Evolutionary conservation across 2,797 vertebrate species (phyloP), one percentile per base, ranked within the genome.

Genomic region (Dallia pectoralis): DNA sequence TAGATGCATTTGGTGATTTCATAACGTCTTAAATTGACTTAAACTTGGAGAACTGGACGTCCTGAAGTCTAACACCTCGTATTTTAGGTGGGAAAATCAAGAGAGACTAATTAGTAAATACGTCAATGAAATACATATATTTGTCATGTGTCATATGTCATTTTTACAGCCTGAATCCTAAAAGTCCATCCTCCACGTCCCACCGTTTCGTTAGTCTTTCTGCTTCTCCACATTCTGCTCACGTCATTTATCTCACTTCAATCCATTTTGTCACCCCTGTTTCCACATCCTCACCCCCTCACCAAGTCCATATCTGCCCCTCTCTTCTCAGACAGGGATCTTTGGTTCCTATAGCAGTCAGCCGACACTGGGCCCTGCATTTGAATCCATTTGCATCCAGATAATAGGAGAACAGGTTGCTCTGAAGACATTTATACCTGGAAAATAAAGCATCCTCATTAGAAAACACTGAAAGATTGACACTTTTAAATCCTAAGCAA

Each of bases 1-100:
- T 69, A 53, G 33, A 53, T 33, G 16, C 49, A 51, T 69, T 53
- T 53, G 19, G 48, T 30, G 49, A 69, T 53, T 30, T 47, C 25
- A 69, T 68, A 68, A 15, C 29, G 49, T 56, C 19, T 27, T 59
- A 25, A 22, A 59, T 25, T 59, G 53, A 59, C 53, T 25, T 25
- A 9, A 59, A 7, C 19, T 62, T 30, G 29, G 15, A 62, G 59
- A 30, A 62, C 59, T 30, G 27, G 27, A 63, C 2, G 25, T 63
- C 30, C 4, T 63, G 5, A 63, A 27, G 53, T 59, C 61, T 30
- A 63, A 63, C 5, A 16, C 25, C 16, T 18, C 5, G 7, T 30
- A 32, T 29, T 63, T 63, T 63, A n/a, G n/a, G 11, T 18, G 7
- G 18, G 32, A 16, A 16, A 32, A 33, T 53, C 51, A n/a, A 53